phyloP scores from a whole-genome alignment of 2,888 invertebrate species.

The Drosophila kambysellisi region DNA sequence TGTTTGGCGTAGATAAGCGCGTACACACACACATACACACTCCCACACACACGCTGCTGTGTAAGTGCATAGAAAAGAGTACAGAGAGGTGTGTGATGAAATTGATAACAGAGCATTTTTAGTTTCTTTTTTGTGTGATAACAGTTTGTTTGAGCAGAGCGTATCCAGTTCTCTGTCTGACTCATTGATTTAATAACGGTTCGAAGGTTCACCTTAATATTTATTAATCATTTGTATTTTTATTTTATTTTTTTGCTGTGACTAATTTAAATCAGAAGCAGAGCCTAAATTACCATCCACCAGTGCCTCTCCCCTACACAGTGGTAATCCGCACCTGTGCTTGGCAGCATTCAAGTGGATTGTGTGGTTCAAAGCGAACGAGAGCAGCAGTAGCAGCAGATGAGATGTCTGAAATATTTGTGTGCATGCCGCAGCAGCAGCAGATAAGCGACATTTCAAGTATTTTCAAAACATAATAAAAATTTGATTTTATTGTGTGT shows the following conservation, averaged over 20 bases:
- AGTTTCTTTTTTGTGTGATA: constrained; percentile 36
- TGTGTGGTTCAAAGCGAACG: constrained; percentile 37
- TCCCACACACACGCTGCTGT: constrained; percentile 29
- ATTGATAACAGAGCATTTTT: constrained; percentile 56
- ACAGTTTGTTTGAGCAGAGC: constrained; percentile 49
- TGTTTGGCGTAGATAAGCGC: constrained; percentile 59
- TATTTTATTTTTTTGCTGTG: constrained; percentile 15
- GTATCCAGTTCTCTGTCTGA: constrained; percentile 22
- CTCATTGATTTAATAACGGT: constrained; percentile 40
- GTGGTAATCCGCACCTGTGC: constrained; percentile 57
- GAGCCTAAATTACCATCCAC: constrained; percentile 4
- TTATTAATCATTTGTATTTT: constrained; percentile 49
- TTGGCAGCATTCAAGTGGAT: constrained; percentile 62
- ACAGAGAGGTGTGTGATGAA: constrained; percentile 56
- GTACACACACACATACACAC: constrained; percentile 25
- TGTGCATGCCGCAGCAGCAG: constrained; percentile 6
- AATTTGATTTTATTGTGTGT: constrained; percentile 74
- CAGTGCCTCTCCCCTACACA: background rate
- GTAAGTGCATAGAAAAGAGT: constrained; percentile 43
- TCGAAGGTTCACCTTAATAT: constrained; percentile 47
- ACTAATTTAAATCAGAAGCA: constrained; percentile 36
- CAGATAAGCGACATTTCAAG: constrained; percentile 71
- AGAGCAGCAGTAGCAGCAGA: constrained; percentile 8
- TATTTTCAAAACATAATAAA: constrained; percentile 79
- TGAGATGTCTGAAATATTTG: constrained; percentile 39